phyloP scores from a whole-genome alignment of 2,797 vertebrate species.

The Pseudotriccus pelzelni region DNA sequence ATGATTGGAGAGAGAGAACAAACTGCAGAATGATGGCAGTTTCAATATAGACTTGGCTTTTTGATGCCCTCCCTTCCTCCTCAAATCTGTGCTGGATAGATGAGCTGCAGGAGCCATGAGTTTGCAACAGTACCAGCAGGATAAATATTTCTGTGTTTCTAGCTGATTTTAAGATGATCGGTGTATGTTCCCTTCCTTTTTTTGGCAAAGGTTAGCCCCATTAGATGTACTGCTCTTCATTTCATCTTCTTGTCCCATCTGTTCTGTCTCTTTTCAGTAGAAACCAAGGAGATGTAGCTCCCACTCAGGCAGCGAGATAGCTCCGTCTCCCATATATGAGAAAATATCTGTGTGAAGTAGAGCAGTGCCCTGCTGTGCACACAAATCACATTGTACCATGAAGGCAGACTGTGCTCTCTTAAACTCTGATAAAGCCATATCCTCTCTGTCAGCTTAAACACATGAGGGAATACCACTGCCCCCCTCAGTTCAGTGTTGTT shows the following conservation, averaged over 20 bases:
- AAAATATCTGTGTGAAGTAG: not conserved
- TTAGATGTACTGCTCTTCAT: conserved; percentile 20
- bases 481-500: not conserved
- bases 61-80: not conserved
- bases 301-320: not conserved
- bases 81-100: not conserved
- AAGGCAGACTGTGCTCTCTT: not conserved
- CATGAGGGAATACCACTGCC: not conserved
- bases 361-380: not conserved
- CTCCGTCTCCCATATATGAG: not conserved
- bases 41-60: not conserved
- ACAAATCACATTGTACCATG: not conserved
- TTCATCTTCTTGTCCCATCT: conserved; percentile 49
- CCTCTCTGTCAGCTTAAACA: not conserved
- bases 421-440: not conserved
- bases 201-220: conserved; percentile 35
- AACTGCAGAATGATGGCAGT: not conserved
- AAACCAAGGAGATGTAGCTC: conserved; percentile 3
- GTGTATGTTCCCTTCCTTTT: conserved; percentile 18
- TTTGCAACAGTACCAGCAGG: conserved; percentile 1
- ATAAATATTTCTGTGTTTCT: conserved; percentile 58
- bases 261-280: conserved; percentile 29
- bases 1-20: not conserved
- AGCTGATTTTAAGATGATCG: conserved; percentile 10
- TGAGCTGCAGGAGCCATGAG: not conserved